Conservation (phyloP, 2,797 vertebrate species). For the Sebastes cheni region DNA sequence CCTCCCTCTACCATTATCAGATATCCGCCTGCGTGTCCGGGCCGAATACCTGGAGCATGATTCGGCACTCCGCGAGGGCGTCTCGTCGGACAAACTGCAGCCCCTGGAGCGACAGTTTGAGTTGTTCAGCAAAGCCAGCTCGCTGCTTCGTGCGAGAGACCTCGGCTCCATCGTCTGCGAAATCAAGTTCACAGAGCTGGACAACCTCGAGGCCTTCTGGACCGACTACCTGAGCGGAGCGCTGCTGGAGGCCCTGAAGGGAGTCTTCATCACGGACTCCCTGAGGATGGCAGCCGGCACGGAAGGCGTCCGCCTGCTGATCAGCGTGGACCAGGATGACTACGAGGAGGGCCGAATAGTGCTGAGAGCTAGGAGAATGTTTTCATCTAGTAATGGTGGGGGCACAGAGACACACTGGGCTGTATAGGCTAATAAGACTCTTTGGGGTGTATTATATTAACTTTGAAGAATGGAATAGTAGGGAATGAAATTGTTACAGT, state of each 20-base stretch:
- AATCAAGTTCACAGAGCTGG: constrained; percentile 94
- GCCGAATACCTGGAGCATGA: constrained; percentile 92
- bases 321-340: constrained; percentile 94
- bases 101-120: constrained; percentile 91
- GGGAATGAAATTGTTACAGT: not conserved
- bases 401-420: constrained; percentile 16
- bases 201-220: constrained; percentile 95
- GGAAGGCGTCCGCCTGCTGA: constrained; percentile 89
- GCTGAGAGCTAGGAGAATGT: constrained; percentile 67
- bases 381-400: constrained; percentile 26
- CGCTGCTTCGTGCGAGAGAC: constrained; percentile 88
- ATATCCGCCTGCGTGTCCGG: constrained; percentile 90
- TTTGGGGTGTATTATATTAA: constrained; percentile 8
- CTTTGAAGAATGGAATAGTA: not conserved
- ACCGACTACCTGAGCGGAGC: constrained; percentile 92
- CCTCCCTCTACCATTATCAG: constrained; percentile 70
- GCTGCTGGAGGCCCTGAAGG: constrained; percentile 90
- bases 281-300: constrained; percentile 88
- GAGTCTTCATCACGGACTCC: constrained; percentile 93
- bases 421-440: constrained; percentile 18
- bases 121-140: constrained; percentile 88
- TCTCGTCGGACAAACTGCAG: constrained; percentile 89
- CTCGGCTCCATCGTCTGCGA: constrained; percentile 92
- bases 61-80: constrained; percentile 85
- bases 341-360: constrained; percentile 88